Evolutionary conservation across 53 echinoderm and acorn worm genomes (phyloP), one percentile per base, ranked within the genome.

Genomic region (Echinometra lucunter): DNA sequence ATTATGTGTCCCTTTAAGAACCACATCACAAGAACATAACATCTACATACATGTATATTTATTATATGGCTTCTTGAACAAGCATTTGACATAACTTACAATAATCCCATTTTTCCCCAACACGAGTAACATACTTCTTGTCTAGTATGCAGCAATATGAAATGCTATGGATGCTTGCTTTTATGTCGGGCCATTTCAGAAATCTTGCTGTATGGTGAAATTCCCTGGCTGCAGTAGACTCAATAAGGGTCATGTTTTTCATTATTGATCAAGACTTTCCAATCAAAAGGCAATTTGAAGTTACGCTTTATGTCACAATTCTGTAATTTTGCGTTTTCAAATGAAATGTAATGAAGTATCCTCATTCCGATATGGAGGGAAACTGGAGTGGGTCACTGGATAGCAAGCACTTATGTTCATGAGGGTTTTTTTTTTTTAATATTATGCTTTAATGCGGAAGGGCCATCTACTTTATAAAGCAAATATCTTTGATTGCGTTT

Each of bases 301-400:
- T 28, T 83, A 8, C n/a, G 18, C 5, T 83, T 9, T 47, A 49
- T n/a, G 37, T 47, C 27, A 83, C n/a, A 83, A 47, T 83, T 49
- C 30, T 27, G 85, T 85, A 49, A 85, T 85, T 85, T 85, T 85
- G 47, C 49, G 45, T 40, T 3, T 13, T 12, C 47, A 85, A 85
- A 25, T 85, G 85, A 30, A 85, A 85, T 85, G 47, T 85, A 85
- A 49, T 85, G 47, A 85, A 85, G 85, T 85, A 85, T 85, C 53
- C 53, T 19, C 37, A 5, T 13, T 45, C 49, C 53, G 7, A 12
- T 40, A 78, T 42, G 38, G 1, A 78, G 10, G 19, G 17, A 6
- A n/a, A n/a, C n/a, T 72, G 4, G 72, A 35, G 35, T 32, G 10
- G 32, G 35, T 32, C 16, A 13, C 15, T 72, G 72, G 28, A 34